Conservation (phyloP, 2,113 vertebrate genomes). For the Loxodonta africana region DNA sequence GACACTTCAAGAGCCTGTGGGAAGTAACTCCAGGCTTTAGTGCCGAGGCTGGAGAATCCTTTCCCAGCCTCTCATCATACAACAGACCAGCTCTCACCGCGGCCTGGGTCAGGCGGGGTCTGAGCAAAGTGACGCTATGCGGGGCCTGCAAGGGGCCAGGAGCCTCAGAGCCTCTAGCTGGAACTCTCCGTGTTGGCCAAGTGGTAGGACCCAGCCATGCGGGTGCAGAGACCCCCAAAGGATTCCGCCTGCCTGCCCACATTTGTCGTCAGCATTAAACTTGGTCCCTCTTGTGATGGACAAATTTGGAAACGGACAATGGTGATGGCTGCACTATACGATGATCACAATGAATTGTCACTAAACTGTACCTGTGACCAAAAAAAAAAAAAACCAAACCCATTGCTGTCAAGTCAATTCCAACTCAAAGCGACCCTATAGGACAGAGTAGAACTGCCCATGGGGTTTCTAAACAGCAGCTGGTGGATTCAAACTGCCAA, state of each 20-base stretch:
- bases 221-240: not conserved
- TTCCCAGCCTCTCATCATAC: not conserved
- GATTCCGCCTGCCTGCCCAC: not conserved
- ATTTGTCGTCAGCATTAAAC: not conserved
- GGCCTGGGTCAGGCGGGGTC: not conserved
- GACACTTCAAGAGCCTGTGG: fast-evolving
- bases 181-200: fast-evolving
- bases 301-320: too few species aligned
- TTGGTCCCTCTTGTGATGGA: not conserved
- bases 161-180: not conserved
- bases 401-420: too few species aligned
- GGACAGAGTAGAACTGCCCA: too few species aligned
- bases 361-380: too few species aligned
- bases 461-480: too few species aligned
- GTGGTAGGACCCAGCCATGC: too few species aligned
- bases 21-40: too few species aligned
- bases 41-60: not conserved
- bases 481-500: too few species aligned
- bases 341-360: too few species aligned
- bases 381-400: too few species aligned
- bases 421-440: too few species aligned
- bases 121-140: not conserved
- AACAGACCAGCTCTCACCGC: not conserved
- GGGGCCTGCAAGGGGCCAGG: not conserved
- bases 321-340: too few species aligned